Percentiles rank a stretch among this genome's conserved stretches.
Conservation (phyloP, 2,113 vertebrate species). For the Fregetta grallaria region DNA sequence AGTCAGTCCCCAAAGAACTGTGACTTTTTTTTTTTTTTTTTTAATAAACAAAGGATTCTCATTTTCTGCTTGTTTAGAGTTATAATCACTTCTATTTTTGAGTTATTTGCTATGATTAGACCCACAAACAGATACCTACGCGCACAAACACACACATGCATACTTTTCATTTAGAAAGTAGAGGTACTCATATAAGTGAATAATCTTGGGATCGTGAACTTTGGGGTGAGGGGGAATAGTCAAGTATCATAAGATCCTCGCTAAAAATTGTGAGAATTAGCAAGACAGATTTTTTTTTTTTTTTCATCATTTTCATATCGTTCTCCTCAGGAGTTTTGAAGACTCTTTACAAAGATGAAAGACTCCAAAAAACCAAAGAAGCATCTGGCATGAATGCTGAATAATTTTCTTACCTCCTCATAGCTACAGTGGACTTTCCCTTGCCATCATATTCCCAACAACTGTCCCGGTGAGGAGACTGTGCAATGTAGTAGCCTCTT, state of each 20-base stretch:
- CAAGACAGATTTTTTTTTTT: neutral
- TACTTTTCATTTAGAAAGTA: neutral
- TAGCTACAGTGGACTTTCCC: neutral
- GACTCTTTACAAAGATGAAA: neutral
- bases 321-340: neutral
- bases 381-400: neutral
- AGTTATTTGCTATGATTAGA: neutral
- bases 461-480: neutral
- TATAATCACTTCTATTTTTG: neutral
- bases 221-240: too few species aligned
- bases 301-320: neutral
- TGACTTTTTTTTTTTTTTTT: neutral
- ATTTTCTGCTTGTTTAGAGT: neutral
- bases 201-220: neutral
- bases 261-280: neutral
- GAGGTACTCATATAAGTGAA: neutral
- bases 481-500: neutral
- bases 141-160: rapidly evolving
- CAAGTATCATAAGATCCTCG: neutral
- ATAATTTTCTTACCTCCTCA: neutral
- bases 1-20: neutral
- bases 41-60: neutral
- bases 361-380: neutral
- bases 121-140: neutral
- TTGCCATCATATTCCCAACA: neutral